Base-by-base conservation (phyloP, 2,113 vertebrate species). In the Monarcha castaneiventris region DNA sequence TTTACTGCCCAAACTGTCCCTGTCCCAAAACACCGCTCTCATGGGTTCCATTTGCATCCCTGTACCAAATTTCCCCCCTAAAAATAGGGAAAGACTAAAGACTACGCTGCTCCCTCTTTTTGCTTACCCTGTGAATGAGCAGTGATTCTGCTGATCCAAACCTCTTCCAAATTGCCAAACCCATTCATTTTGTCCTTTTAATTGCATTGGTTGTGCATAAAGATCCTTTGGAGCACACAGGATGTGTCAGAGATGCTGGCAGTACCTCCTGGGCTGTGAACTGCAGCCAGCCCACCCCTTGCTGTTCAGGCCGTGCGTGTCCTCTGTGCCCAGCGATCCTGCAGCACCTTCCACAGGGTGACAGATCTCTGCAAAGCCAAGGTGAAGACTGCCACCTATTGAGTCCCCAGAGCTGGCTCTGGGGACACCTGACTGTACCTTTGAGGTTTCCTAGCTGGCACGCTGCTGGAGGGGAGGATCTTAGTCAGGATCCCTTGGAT, bases 351-450 rank as follows among this genome's bases (percentile, higher is more conserved):
- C 62, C 69, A 9, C 17, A 35, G 66, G 27, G 35, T 71, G 81
- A 62, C 76, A 54, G 3, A 46, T 74, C 59, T 63, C n/a, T 81
- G 73, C 68, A 27, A 81, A 94, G 91, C 16, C 93, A 77, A 46
- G 77, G 96, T 48, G 84, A 84, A 96, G 87, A 84, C 85, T 96
- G 96, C 96, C 96, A 94, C 90, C 96, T 97, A 15, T 92, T 96
- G 96, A 84, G 89, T 77, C 93, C 68, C 46, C 72, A 39, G 55
- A 18, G 71, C 43, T 62, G 30, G 63, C 56, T 75, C 56, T 23
- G 11, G 77, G 37, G 68, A 23, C 72, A 74, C 16, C 23, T 27
- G 33, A 27, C 54, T 7, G 0, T 66, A 67, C n/a, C 54, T 82
- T 17, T 23, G 52, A 49, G 43, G 46, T 27, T 56, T 56, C 55